Percentiles rank a stretch among this genome's conserved stretches.
phyloP scores from a whole-genome alignment of 1,140 invertebrate species.

The Homarus americanus region DNA sequence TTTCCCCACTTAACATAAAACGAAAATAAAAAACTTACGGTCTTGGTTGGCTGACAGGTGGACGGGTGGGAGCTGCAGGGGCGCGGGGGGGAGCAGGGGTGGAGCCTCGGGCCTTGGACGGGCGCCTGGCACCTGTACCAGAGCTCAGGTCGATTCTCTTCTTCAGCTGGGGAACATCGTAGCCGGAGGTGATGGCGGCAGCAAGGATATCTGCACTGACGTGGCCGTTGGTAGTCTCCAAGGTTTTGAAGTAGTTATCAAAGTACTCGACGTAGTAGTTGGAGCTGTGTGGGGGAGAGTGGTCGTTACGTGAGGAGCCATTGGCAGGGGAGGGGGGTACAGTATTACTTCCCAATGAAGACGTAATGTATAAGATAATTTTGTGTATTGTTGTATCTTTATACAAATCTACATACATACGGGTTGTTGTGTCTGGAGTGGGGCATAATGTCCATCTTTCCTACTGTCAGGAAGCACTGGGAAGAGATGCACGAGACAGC shows the following conservation, averaged over 20 bases:
- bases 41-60: neutral
- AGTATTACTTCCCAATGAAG: neutral
- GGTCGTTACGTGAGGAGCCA: too few species aligned
- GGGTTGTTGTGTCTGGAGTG: too few species aligned
- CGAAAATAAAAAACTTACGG: neutral
- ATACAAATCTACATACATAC: too few species aligned
- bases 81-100: neutral
- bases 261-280: constrained; percentile 73
- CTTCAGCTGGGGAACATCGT: constrained; percentile 24
- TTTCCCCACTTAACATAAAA: too few species aligned
- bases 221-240: constrained; percentile 12
- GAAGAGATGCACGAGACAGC: too few species aligned
- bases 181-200: constrained; percentile 63
- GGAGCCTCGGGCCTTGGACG: neutral
- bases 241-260: constrained; percentile 66
- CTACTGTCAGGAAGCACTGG: too few species aligned
- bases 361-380: too few species aligned
- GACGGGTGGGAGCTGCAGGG: neutral
- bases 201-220: constrained; percentile 57
- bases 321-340: neutral
- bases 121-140: too few species aligned
- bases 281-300: constrained; percentile 5
- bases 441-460: too few species aligned
- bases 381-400: too few species aligned
- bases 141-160: neutral